Evolutionary conservation across 1,140 invertebrate species (phyloP), one percentile per base, ranked within the genome.

Genomic region (Drosophila littoralis): DNA sequence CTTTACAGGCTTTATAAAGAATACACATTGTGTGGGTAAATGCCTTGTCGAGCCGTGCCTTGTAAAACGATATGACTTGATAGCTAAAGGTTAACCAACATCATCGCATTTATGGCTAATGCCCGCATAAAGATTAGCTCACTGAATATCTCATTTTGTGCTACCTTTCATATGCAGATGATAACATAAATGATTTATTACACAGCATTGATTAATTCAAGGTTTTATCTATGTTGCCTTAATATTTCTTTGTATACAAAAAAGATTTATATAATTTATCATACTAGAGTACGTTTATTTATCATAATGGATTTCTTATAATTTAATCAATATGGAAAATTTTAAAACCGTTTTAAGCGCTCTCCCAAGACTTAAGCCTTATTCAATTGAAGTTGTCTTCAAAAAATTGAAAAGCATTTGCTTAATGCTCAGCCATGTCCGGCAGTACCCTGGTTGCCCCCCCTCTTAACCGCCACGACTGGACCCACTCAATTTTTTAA

Each of bases 401-500:
- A 46, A 40, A 50, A 60, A 17, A 59, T 43, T 43, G 45, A 9
- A 61, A 57, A 46, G 35, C 43, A 33, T 63, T 69, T 80, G 59
- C 63, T 61, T 42, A 55, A 35, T 67, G 72, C 55, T 45, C 59
- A 65, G 55, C 36, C 70, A 52, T 63, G 50, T 63, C 77, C 35
- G 15, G 5, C 28, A 36, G 33, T 36, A 1, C 4, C 38, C 2
- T 0, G 38, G 38, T 45, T 40, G 22, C 22, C 40, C 50, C 35
- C 32, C 6, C 40, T 15, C 42, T 38, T 28, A 28, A 12, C 28
- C 42, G 42, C 10, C 33, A 6, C 1, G 32, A 12, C 9, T 36
- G 46, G 36, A 51, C 65, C 54, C 36, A 58, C 52, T 58, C 65
- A 17, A 63, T 58, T 60, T 78, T 75, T 52, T 45, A 71, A 76